These are phyloP conservation scores for Riptortus pedestris DNA, from an alignment of 1,140 invertebrate species.

Conservation along the genomic window DNA sequence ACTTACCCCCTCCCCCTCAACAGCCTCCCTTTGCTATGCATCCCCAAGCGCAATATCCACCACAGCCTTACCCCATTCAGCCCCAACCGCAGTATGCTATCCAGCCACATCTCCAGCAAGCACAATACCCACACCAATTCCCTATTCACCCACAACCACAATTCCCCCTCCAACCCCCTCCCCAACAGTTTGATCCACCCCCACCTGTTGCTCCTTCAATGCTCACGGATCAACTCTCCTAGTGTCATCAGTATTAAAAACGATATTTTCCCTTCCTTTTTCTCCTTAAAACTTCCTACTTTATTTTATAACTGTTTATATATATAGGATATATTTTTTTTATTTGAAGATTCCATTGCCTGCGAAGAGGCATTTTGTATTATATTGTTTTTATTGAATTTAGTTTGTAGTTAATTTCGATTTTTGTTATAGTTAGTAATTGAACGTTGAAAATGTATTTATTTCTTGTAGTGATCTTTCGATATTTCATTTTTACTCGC, in stretches of 20 bases:
- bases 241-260: slow-evolving; percentile 8
- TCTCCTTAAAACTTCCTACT: background rate
- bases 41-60: background rate
- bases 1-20: background rate
- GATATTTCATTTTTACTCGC: slow-evolving; percentile 12
- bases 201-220: background rate
- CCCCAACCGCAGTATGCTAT: background rate
- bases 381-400: slow-evolving; percentile 13
- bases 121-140: background rate
- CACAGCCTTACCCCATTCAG: background rate
- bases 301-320: background rate
- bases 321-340: slow-evolving; percentile 11
- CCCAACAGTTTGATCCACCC: slow-evolving; percentile 2
- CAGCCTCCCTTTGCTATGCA: background rate
- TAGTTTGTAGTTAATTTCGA: background rate
- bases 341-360: slow-evolving; percentile 10
- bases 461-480: slow-evolving; percentile 1
- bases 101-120: background rate
- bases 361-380: slow-evolving; percentile 14
- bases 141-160: background rate
- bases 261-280: background rate
- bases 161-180: background rate
- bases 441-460: slow-evolving; percentile 12
- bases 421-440: background rate
- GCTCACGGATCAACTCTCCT: background rate